Evolutionary conservation across 2,888 invertebrate genomes (phyloP).

Genomic region (Acleris literana): DNA sequence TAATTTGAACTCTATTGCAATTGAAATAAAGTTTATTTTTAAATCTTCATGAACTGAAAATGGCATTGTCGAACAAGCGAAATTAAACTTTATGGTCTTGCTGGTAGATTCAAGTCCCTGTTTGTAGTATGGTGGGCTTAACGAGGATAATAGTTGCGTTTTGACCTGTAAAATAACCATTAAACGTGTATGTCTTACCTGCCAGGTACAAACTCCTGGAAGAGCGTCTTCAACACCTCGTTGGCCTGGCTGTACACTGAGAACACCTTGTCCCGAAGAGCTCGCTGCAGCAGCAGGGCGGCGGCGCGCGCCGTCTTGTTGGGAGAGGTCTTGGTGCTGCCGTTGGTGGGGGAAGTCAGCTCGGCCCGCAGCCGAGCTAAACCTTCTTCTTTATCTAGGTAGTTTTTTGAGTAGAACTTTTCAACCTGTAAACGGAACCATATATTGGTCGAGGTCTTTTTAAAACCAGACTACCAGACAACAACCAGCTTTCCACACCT

Average conservation of each 20-base stretch:
- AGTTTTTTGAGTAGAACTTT: slow-evolving; percentile 95
- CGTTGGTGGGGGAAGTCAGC: slow-evolving; percentile 69
- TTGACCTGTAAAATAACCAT: too few species aligned
- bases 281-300: slow-evolving; percentile 89
- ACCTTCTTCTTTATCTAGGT: slow-evolving; percentile 94
- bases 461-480: too few species aligned
- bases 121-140: too few species aligned
- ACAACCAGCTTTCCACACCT: too few species aligned
- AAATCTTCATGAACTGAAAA: too few species aligned
- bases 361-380: slow-evolving; percentile 85
- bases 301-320: slow-evolving; percentile 94
- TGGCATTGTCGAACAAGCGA: too few species aligned
- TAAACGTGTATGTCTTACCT: slow-evolving; percentile 73
- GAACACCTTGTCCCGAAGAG: slow-evolving; percentile 93
- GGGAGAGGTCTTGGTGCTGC: slow-evolving; percentile 79
- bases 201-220: slow-evolving; percentile 92
- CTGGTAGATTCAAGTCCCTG: too few species aligned
- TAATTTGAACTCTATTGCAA: too few species aligned
- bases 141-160: too few species aligned
- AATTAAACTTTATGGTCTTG: too few species aligned
- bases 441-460: too few species aligned
- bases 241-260: slow-evolving; percentile 94
- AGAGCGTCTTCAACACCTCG: slow-evolving; percentile 90
- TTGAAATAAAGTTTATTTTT: too few species aligned
- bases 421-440: slow-evolving; percentile 85